Percentiles rank a stretch among this genome's conserved stretches.
Evolutionary conservation across 2,888 invertebrate genomes (phyloP).

Genomic region (Ectropis crepuscularia): DNA sequence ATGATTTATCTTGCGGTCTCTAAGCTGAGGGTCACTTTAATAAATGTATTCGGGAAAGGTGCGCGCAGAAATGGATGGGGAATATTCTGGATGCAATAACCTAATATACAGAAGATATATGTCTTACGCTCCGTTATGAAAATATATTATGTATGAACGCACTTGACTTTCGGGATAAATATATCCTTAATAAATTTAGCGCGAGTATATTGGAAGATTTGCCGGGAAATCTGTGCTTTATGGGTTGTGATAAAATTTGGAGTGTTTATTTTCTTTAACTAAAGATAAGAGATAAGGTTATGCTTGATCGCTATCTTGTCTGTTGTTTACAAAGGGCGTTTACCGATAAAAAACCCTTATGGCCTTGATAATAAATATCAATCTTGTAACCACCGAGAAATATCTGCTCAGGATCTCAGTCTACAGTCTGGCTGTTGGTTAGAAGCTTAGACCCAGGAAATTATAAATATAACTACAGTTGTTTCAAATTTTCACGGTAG

Average conservation of each 20-base stretch:
- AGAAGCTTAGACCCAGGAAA: too few species aligned
- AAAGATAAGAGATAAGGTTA: too few species aligned
- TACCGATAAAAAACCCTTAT: too few species aligned
- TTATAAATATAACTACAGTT: too few species aligned
- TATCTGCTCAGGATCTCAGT: too few species aligned
- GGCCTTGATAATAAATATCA: too few species aligned
- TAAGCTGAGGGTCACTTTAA: constrained; percentile 82
- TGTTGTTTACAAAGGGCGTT: too few species aligned
- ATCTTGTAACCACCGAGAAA: too few species aligned
- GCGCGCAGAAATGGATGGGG: constrained; percentile 72
- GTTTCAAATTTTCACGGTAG: too few species aligned
- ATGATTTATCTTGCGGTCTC: constrained; percentile 81
- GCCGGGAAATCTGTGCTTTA: constrained; percentile 25
- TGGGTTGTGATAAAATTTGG: constrained; percentile 2
- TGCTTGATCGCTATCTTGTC: too few species aligned
- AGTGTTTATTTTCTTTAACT: background rate
- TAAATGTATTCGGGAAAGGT: constrained; percentile 81
- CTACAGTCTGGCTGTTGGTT: too few species aligned
- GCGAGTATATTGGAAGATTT: constrained; percentile 21
- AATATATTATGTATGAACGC: constrained; percentile 43
- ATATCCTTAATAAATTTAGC: constrained; percentile 36
- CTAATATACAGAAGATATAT: constrained; percentile 68
- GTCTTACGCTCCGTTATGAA: constrained; percentile 44
- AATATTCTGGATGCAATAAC: constrained; percentile 74
- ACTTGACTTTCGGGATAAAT: constrained; percentile 34